These are phyloP conservation scores for Nemapogon koenigi DNA, from an alignment of 2,888 invertebrate species.

Conservation along the genomic window DNA sequence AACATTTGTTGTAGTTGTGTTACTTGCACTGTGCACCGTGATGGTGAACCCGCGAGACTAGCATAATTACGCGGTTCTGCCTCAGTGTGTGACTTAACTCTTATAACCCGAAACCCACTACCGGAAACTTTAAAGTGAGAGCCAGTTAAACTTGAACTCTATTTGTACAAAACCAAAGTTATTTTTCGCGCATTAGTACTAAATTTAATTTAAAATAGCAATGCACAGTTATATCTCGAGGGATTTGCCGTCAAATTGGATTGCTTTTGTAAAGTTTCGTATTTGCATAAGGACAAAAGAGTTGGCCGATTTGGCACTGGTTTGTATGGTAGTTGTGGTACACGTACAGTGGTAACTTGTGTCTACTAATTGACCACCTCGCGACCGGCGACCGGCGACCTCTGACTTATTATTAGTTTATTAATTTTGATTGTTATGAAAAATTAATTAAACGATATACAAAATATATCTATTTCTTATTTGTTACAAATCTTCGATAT, in stretches of 20 bases:
- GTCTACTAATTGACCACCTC: neutral
- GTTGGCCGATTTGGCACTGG: neutral
- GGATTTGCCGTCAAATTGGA: constrained; percentile 51
- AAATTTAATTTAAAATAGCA: constrained; percentile 47
- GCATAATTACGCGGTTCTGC: neutral
- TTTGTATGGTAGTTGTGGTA: neutral
- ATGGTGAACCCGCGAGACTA: neutral
- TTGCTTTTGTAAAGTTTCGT: constrained; percentile 44
- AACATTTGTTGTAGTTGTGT: no score
- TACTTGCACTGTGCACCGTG: no score
- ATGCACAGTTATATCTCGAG: constrained; percentile 36
- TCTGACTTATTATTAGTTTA: no score
- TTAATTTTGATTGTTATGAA: no score
- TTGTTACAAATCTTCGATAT: no score
- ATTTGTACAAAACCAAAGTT: neutral
- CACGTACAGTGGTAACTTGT: neutral
- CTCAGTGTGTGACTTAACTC: neutral
- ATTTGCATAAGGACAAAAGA: constrained; percentile 46
- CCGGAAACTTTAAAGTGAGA: neutral
- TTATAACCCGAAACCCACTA: neutral
- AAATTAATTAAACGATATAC: no score
- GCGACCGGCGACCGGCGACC: neutral
- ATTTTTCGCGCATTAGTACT: neutral
- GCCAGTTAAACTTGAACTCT: neutral
- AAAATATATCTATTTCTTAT: no score